Percentiles rank a stretch among this genome's conserved stretches.
These are phyloP conservation scores for Microcaecilia unicolor DNA, from an alignment of 2,797 vertebrate genomes.

Conservation along the genomic window DNA sequence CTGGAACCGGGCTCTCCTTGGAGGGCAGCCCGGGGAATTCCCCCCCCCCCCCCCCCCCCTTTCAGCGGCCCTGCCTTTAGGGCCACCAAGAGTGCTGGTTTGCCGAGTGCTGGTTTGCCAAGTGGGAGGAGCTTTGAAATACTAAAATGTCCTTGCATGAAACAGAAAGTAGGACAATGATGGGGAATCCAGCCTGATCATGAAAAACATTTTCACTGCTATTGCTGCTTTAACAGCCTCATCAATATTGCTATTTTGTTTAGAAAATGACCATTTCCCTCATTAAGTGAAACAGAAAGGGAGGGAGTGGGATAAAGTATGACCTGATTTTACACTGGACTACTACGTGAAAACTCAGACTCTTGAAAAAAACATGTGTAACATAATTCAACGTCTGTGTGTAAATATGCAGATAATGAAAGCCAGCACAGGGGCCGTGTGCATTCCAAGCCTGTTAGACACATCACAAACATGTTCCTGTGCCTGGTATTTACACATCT, in stretches of 20 bases:
- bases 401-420: neutral
- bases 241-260: neutral
- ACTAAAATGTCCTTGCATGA: no score
- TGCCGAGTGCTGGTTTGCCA: no score
- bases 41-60: no score
- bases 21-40: no score
- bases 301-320: neutral
- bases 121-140: no score
- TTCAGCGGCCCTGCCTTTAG: no score
- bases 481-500: neutral
- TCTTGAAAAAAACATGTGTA: neutral
- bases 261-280: neutral
- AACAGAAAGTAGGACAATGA: no score
- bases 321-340: accelerated
- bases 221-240: neutral
- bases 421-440: accelerated
- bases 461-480: conserved; percentile 7
- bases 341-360: neutral
- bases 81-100: no score
- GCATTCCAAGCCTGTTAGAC: neutral
- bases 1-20: no score
- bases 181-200: no score
- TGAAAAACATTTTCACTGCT: no score
- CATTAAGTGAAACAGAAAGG: neutral
- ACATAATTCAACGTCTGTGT: accelerated